Conservation (phyloP, 2,888 invertebrate genomes). For the Netelia virgata region DNA sequence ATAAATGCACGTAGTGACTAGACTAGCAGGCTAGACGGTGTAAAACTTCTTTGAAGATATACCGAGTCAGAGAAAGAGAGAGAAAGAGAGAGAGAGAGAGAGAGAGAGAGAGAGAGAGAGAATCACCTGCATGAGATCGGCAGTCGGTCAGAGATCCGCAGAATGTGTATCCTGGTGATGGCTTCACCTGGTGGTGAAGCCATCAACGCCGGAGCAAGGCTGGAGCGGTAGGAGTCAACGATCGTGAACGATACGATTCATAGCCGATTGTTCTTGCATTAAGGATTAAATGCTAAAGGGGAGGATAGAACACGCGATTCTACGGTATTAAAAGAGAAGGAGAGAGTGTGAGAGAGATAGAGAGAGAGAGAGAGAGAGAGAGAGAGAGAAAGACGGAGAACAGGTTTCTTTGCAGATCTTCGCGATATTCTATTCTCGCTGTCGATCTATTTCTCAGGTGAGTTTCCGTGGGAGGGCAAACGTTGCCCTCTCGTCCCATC, state of each 20-base stretch:
- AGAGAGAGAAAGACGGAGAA: not conserved
- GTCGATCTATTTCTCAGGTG: constrained; percentile 31
- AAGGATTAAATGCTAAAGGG: constrained; percentile 54
- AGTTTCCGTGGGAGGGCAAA: constrained; percentile 54
- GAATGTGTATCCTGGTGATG: constrained; percentile 13
- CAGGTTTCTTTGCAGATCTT: constrained; percentile 40
- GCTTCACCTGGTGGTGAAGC: constrained; percentile 53
- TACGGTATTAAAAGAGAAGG: not conserved
- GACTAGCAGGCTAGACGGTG: constrained; percentile 23
- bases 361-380: not conserved
- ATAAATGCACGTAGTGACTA: constrained; percentile 46
- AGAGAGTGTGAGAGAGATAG: too few species aligned
- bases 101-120: constrained; percentile 1
- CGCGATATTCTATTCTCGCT: constrained; percentile 28
- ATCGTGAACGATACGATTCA: constrained; percentile 68
- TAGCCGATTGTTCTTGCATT: constrained; percentile 68
- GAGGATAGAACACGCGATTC: constrained; percentile 32
- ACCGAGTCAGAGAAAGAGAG: not conserved
- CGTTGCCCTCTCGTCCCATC: constrained; percentile 51
- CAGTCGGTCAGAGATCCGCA: constrained; percentile 13
- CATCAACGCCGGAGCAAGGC: constrained; percentile 61
- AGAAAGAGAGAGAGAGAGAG: constrained; percentile 1
- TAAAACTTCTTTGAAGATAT: not conserved
- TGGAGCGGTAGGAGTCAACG: constrained; percentile 51
- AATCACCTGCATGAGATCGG: constrained; percentile 33